Evolutionary conservation across 2,797 vertebrate genomes (phyloP).

Genomic region (Coendou prehensilis): DNA sequence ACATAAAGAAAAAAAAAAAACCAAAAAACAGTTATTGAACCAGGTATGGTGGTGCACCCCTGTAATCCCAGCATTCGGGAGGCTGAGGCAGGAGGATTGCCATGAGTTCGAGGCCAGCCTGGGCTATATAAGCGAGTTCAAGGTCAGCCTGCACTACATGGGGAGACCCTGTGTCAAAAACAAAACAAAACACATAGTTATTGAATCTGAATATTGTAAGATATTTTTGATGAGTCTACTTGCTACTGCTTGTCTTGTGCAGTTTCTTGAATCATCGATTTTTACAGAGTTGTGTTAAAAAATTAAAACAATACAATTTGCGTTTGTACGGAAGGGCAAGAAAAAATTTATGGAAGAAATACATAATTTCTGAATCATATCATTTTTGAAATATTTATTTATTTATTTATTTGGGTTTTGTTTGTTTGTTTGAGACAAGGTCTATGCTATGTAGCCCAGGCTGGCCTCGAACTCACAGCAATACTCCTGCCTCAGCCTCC

Average conservation of each 20-base stretch:
- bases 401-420: too few relatives aligned
- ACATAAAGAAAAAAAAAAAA: too few relatives aligned
- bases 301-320: neutral
- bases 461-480: neutral
- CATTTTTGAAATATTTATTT: neutral
- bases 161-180: neutral
- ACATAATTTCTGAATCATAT: slow-evolving; percentile 28
- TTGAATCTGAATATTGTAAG: slow-evolving; percentile 18
- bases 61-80: neutral
- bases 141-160: neutral
- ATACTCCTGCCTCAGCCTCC: neutral
- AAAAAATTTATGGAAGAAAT: slow-evolving; percentile 25
- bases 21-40: too few relatives aligned
- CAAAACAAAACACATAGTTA: neutral
- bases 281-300: neutral
- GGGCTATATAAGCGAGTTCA: too few relatives aligned
- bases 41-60: too few relatives aligned
- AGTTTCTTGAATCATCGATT: slow-evolving; percentile 3
- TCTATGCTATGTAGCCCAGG: neutral
- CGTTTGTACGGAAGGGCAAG: slow-evolving; percentile 14
- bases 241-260: neutral
- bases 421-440: neutral
- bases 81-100: neutral
- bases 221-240: slow-evolving; percentile 15
- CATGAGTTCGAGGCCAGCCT: neutral